Percentiles rank a stretch among this genome's conserved stretches.
Evolutionary conservation across 1,140 invertebrate genomes (phyloP).

Genomic region (Leptopilina boulardi): DNA sequence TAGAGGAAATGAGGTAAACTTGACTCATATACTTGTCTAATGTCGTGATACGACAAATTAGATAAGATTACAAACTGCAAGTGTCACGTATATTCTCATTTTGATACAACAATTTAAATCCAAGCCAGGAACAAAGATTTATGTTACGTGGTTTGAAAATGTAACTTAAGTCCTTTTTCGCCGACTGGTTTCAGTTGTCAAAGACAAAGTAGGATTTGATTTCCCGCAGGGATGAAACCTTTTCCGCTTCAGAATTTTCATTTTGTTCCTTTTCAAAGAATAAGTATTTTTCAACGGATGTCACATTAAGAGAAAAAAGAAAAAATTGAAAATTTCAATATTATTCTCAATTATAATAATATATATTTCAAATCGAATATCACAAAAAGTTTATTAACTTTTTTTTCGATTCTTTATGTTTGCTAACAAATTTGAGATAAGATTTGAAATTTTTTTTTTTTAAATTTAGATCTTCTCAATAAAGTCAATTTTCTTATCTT

Average conservation of each 20-base stretch:
- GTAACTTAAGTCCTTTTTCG: constrained; percentile 9
- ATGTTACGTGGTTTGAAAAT: neutral
- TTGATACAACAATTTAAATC: neutral
- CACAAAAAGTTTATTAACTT: neutral
- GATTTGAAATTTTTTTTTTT: neutral
- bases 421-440: neutral
- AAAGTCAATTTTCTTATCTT: constrained; percentile 18
- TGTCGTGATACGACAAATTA: neutral
- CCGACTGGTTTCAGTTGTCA: constrained; percentile 11
- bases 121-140: neutral
- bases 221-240: neutral
- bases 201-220: constrained; percentile 13
- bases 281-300: neutral
- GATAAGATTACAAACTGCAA: constrained; percentile 24
- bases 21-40: constrained; percentile 20
- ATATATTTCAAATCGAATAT: neutral
- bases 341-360: neutral
- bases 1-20: neutral
- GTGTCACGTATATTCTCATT: neutral
- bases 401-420: neutral
- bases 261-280: neutral
- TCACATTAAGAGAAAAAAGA: neutral
- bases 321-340: no score
- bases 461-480: neutral
- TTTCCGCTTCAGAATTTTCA: neutral